Base-by-base conservation (phyloP, 2,113 vertebrate genomes). In the Rissa tridactyla region DNA sequence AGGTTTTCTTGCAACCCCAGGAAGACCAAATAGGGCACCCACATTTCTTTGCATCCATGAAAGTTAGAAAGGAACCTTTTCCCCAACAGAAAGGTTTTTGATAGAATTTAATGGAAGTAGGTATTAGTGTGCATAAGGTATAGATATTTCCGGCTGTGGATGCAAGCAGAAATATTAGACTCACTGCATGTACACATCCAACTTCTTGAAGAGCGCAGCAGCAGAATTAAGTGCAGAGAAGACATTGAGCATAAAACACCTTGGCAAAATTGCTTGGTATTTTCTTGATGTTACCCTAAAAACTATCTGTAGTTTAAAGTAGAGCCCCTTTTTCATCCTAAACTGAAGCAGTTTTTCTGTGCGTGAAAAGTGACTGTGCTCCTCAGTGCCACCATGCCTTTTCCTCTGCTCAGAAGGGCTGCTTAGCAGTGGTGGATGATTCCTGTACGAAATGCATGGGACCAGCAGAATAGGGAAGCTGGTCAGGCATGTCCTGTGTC, bases 371-470 rank as follows among this genome's bases (percentile, higher is more conserved):
- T 49, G 47, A 19, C 26, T 22, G 44, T 46, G 29, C 36, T 77
- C 19, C 34, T 68, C 42, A 54, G 20, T n/a, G 82, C 22, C 6
- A 11, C 32, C 18, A 21, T 21, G 15, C 4, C 52, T 80, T 61
- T 13, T 44, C 8, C 10, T 52, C 30, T 58, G 27, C 52, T 77
- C 47, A 40, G 54, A 78, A 64, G 18, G 40, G 27, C 30, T 84
- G 30, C 47, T 76, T 49, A 49, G 26, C 21, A 64, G n/a, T 1
- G 2, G 7, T 40, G 18, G 32, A 55, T 4, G 14, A 73, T 55
- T 78, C 21, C 62, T 23, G 3, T 20, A 11, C 44, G 18, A 66
- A 76, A 62, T 1, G 3, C 0, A 0, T 10, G 9, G 9, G 29
- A 78, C 12, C 36, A 51, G 22, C 27, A 54, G 62, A 42, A 36